These are phyloP conservation scores for Andrena hattorfiana DNA, from an alignment of 2,888 invertebrate genomes.

Conservation along the genomic window DNA sequence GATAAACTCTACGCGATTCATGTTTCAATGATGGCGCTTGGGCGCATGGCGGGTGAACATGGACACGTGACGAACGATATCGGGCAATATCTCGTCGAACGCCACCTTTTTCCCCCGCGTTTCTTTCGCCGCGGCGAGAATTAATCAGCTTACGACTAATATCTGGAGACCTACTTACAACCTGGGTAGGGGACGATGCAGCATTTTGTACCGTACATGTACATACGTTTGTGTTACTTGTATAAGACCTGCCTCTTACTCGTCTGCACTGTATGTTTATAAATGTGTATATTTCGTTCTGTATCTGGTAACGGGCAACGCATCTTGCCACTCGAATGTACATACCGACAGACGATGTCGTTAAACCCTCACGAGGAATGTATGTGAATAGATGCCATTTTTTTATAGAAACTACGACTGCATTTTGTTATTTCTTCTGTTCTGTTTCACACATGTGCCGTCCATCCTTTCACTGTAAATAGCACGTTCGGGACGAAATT, in stretches of 20 bases:
- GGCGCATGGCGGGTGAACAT: background rate
- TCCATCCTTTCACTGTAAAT: background rate
- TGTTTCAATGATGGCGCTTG: background rate
- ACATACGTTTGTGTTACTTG: slow-evolving; percentile 77
- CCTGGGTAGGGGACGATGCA: slow-evolving; percentile 80
- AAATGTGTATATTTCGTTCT: slow-evolving; percentile 70
- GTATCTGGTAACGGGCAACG: slow-evolving; percentile 50
- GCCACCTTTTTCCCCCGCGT: slow-evolving; percentile 6
- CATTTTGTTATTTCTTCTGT: slow-evolving; percentile 78
- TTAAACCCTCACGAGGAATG: slow-evolving; percentile 66
- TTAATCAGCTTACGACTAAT: slow-evolving; percentile 78
- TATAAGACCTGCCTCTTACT: slow-evolving; percentile 83
- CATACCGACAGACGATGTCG: slow-evolving; percentile 65
- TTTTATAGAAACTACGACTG: slow-evolving; percentile 77
- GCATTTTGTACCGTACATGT: slow-evolving; percentile 74
- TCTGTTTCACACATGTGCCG: slow-evolving; percentile 55
- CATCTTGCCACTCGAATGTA: slow-evolving; percentile 58
- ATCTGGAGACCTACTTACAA: slow-evolving; percentile 81
- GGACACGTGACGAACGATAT: background rate
- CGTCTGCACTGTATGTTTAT: slow-evolving; percentile 84
- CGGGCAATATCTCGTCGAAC: background rate
- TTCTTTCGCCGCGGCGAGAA: slow-evolving; percentile 38
- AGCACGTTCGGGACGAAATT: background rate
- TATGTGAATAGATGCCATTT: slow-evolving; percentile 80
- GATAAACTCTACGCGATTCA: background rate